Conservation (phyloP, 2,888 invertebrate species). For the Brachypterus glaber region DNA sequence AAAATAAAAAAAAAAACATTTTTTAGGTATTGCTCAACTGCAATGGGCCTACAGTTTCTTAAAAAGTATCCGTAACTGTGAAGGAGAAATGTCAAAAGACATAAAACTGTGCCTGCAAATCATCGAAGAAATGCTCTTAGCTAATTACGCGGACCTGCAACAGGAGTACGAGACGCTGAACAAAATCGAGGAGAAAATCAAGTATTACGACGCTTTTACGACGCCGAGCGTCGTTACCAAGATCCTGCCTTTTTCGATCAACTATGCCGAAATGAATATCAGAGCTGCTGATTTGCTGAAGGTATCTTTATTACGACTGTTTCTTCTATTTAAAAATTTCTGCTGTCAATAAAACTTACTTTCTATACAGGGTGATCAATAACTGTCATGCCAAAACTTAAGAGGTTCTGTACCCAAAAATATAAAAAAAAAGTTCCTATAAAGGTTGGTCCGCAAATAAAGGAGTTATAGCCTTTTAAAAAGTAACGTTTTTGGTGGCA, state of each 20-base stretch:
- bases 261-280: not conserved
- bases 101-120: not conserved
- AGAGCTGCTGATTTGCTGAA: not conserved
- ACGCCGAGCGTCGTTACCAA: not conserved
- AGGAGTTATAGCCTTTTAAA: too few species aligned
- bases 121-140: not conserved
- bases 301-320: too few species aligned
- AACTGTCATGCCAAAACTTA: too few species aligned
- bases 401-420: too few species aligned
- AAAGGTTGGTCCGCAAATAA: too few species aligned
- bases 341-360: too few species aligned
- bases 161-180: not conserved
- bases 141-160: not conserved
- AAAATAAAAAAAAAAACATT: too few species aligned
- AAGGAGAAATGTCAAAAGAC: not conserved
- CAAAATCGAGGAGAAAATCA: not conserved
- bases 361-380: too few species aligned
- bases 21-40: not conserved
- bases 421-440: too few species aligned
- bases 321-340: too few species aligned
- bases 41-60: constrained; percentile 1
- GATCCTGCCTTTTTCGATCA: not conserved
- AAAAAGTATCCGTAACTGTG: not conserved
- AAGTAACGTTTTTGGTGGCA: too few species aligned
- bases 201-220: not conserved